Percentiles rank a stretch among this genome's conserved stretches.
Conservation (phyloP, 2,888 invertebrate genomes). For the Eupithecia abbreviata region DNA sequence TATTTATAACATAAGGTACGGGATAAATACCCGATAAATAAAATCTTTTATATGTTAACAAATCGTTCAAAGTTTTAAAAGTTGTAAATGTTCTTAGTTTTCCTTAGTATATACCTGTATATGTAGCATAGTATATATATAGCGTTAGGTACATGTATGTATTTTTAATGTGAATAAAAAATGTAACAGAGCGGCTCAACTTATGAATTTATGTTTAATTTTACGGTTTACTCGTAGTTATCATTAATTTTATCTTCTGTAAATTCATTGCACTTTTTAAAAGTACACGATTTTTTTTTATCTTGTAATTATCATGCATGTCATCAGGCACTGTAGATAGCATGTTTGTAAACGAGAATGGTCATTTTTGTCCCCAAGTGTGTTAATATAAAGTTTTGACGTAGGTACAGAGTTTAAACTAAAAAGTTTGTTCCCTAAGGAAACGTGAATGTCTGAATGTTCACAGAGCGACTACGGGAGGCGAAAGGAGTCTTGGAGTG, state of each 20-base stretch:
- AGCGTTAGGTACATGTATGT: neutral
- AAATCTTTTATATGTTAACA: no score
- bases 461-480: conserved; percentile 78
- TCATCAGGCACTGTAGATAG: conserved; percentile 10
- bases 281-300: neutral
- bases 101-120: neutral
- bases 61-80: no score
- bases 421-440: neutral
- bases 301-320: conserved; percentile 13
- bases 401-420: neutral
- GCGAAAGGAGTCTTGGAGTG: conserved; percentile 79
- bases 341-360: conserved; percentile 12
- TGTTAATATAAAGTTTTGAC: conserved; percentile 3
- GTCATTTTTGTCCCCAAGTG: neutral
- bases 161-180: conserved; percentile 10
- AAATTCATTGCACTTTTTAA: neutral
- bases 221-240: neutral
- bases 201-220: conserved; percentile 21
- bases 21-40: no score
- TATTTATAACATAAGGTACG: no score
- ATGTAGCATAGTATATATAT: neutral
- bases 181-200: conserved; percentile 20
- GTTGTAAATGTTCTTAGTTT: neutral
- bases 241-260: conserved; percentile 1
- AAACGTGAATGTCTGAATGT: conserved; percentile 42